phyloP scores from a whole-genome alignment of 2,113 vertebrate genomes.

The Cisticola juncidis region DNA sequence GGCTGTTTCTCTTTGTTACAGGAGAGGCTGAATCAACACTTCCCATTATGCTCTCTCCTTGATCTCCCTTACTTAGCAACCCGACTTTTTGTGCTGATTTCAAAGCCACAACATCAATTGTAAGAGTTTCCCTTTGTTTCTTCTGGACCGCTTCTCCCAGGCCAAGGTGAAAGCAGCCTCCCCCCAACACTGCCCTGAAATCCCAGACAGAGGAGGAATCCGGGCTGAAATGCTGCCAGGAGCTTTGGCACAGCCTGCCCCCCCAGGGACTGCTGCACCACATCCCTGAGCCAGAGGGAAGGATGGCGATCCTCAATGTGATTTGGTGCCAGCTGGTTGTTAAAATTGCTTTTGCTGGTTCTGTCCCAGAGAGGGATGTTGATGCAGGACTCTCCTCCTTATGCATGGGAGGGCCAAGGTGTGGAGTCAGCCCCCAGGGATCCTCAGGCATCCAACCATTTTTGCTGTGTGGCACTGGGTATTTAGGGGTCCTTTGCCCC shows the following conservation, averaged over 20 bases:
- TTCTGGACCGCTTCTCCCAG: neutral
- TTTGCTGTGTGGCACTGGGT: neutral
- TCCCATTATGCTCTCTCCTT: neutral
- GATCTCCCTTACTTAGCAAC: slow-evolving; percentile 11
- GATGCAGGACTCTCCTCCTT: neutral
- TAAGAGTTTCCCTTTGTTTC: neutral
- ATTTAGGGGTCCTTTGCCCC: neutral
- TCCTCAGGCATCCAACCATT: neutral
- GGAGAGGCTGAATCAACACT: slow-evolving; percentile 11
- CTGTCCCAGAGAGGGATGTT: neutral
- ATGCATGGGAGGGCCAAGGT: neutral
- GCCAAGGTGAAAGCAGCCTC: neutral
- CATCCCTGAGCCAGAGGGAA: neutral
- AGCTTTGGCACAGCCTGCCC: neutral
- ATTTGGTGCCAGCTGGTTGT: neutral
- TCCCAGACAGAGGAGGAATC: accelerated
- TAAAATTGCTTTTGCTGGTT: neutral
- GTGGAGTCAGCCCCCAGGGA: neutral
- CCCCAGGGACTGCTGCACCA: neutral
- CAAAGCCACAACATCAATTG: accelerated
- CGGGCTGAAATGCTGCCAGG: neutral
- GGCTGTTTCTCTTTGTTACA: slow-evolving; percentile 12
- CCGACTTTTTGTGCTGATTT: neutral
- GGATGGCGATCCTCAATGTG: neutral
- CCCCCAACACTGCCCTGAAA: neutral